These are phyloP conservation scores for Antigone vipio DNA, from an alignment of 2,113 vertebrate genomes.

Conservation along the genomic window DNA sequence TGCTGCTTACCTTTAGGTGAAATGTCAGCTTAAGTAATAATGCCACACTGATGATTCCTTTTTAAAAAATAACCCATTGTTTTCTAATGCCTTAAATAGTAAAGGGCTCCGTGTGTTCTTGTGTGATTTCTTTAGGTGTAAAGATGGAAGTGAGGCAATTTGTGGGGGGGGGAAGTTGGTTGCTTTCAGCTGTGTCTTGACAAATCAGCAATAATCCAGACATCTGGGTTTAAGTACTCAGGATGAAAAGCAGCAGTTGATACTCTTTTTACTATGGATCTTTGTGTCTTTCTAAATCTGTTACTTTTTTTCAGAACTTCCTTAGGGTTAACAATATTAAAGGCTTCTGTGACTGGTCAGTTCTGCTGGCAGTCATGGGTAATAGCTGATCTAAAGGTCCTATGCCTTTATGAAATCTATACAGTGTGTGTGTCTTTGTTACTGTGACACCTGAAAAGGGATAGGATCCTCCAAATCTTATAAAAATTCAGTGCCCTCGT, in stretches of 20 bases:
- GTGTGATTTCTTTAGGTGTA: not conserved
- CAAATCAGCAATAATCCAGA: not conserved
- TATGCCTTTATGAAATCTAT: not conserved
- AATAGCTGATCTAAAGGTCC: not conserved
- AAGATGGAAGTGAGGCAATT: not conserved
- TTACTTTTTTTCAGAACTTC: not conserved
- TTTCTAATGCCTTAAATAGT: not conserved
- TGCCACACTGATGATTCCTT: not conserved
- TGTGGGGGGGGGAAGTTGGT: too few relatives aligned
- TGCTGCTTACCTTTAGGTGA: not conserved
- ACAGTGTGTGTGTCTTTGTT: not conserved
- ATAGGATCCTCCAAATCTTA: not conserved
- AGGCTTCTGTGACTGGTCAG: not conserved
- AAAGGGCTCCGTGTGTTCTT: not conserved
- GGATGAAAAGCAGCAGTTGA: not conserved
- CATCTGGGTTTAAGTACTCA: not conserved
- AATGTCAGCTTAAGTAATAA: not conserved
- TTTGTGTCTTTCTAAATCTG: not conserved
- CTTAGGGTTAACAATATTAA: not conserved
- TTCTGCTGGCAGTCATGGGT: not conserved
- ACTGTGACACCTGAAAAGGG: not conserved
- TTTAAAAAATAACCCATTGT: not conserved
- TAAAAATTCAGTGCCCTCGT: not conserved
- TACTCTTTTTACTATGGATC: not conserved
- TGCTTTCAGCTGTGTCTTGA: not conserved